Conservation (phyloP, 2,888 invertebrate genomes). For the Epirrhoe alternata region DNA sequence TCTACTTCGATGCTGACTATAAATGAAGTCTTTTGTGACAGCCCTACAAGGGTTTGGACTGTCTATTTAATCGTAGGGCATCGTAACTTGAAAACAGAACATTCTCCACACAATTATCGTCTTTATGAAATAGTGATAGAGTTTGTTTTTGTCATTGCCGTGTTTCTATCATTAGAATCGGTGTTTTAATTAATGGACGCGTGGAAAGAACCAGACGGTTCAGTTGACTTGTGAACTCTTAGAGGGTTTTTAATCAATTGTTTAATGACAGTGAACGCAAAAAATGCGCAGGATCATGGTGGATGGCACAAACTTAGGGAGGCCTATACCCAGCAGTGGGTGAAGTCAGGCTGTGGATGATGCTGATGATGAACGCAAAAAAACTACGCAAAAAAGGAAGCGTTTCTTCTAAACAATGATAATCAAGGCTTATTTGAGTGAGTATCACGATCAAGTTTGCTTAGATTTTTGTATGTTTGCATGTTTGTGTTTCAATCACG, state of each 20-base stretch:
- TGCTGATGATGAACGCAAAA: too few relatives aligned
- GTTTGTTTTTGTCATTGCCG: neutral
- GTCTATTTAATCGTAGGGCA: neutral
- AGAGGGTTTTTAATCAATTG: neutral
- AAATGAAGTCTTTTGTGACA: constrained; percentile 2
- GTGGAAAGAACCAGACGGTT: constrained; percentile 22
- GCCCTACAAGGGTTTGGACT: neutral
- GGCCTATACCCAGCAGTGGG: too few relatives aligned
- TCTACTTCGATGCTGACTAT: too few relatives aligned
- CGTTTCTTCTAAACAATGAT: too few relatives aligned
- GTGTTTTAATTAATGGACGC: constrained; percentile 13
- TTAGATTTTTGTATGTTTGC: too few relatives aligned
- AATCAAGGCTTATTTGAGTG: too few relatives aligned
- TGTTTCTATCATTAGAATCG: neutral
- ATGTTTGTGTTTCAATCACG: too few relatives aligned
- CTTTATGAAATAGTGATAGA: neutral
- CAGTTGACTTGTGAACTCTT: constrained; percentile 23
- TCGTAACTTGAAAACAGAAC: neutral
- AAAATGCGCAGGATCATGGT: too few relatives aligned
- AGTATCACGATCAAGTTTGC: too few relatives aligned
- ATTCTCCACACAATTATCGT: neutral
- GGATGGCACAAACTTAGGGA: too few relatives aligned
- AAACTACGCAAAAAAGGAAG: too few relatives aligned
- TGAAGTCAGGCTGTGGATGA: too few relatives aligned
- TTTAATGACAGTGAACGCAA: neutral